Base-by-base conservation (phyloP, 2,888 invertebrate genomes). In the Meganola albula region DNA sequence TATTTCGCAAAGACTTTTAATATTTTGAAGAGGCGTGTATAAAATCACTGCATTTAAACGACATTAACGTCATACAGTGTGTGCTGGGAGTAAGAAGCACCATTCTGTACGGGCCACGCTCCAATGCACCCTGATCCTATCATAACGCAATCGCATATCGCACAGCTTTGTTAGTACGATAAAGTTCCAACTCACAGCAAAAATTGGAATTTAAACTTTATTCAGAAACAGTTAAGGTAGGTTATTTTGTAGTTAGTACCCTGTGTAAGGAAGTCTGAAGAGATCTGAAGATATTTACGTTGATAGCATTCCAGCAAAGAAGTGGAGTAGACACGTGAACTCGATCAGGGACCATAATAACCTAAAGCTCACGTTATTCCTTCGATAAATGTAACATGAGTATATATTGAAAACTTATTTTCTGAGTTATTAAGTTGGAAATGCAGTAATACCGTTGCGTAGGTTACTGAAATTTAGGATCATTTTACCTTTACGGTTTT, bases 121-220 rank as follows among this genome's bases (percentile, higher is more conserved):
- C 63, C 72, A 62, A 38, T 73, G 80, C 74, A 72, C 71, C 65
- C 84, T 73, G 82, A 85, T 85, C 84, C 84, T 78, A 84, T 84
- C 84, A 84, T 82, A 85, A 79, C 77, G 82, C 77, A 82, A 82
- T 84, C 73, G 76, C 74, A 80, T 79, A 74, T 73, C 69, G 62
- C 51, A 48, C 48, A 42, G 40, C 40, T n/a, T 36, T 23, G 32
- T 27, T 50, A 63, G 39, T 53, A 23, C 41, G 63, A 73, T 53
- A 76, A 40, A 34, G 74, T 74, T 49, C 58, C 43, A 64, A 24
- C 34, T 36, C n/a, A 20, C 22, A 23, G 3, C 8, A 20, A 14
- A 21, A 34, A 12, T 14, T 18, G 34, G 26, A 67, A 40, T 55
- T 24, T 55, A 47, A 61, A 68, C 74, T 61, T 55, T 78, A 67